Evolutionary conservation across 53 echinoderm and acorn worm species (phyloP).

Genomic region (Echinometra lucunter): DNA sequence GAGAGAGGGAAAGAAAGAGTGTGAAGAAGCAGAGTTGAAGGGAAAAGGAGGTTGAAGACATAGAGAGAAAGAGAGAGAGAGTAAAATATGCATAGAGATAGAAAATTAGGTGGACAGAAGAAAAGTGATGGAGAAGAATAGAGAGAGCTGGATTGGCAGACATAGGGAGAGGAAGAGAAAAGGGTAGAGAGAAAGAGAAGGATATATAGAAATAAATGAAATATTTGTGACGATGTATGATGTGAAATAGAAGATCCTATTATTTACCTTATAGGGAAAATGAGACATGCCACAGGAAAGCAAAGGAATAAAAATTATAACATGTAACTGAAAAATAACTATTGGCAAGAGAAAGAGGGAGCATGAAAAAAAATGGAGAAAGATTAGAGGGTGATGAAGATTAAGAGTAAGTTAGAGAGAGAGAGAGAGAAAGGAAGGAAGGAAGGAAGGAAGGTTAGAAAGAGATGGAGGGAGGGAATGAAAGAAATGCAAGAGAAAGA

Average conservation of each 20-base stretch:
- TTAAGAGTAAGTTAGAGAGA: background rate
- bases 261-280: no score
- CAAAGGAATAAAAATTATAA: no score
- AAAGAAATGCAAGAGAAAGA: background rate
- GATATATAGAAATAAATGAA: no score
- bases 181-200: background rate
- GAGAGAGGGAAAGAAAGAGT: background rate
- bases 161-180: background rate
- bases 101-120: background rate
- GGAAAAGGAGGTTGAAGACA: background rate
- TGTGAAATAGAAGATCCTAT: no score
- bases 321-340: no score
- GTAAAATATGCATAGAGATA: background rate
- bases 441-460: background rate
- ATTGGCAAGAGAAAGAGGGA: background rate
- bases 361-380: background rate
- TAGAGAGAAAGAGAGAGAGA: background rate
- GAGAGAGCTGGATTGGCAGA: background rate
- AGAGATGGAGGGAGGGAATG: background rate
- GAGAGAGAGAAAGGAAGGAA: background rate
- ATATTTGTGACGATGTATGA: no score
- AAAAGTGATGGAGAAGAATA: background rate
- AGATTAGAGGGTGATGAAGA: background rate
- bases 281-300: no score
- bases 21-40: background rate